These are phyloP conservation scores for Cercopithecus mona DNA, from an alignment of 2,113 vertebrate genomes.

Conservation along the genomic window DNA sequence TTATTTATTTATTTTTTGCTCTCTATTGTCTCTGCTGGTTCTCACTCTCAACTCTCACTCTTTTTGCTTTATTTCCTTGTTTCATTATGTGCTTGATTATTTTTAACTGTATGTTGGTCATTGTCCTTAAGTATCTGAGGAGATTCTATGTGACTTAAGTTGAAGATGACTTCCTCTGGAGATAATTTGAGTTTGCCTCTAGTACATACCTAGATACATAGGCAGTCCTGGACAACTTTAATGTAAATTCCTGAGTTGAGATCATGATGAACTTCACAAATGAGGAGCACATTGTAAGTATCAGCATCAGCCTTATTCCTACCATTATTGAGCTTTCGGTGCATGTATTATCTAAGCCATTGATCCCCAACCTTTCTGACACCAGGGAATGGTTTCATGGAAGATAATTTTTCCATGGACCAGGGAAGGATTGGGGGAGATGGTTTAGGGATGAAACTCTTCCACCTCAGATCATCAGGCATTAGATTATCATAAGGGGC, in stretches of 20 bases:
- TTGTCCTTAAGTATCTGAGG: background rate
- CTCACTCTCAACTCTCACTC: background rate
- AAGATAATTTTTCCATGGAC: too few relatives aligned
- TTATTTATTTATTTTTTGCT: background rate
- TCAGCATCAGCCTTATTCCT: background rate
- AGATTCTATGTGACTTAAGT: background rate
- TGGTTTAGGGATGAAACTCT: too few relatives aligned
- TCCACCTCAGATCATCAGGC: too few relatives aligned
- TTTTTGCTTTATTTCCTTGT: background rate
- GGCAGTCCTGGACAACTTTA: background rate
- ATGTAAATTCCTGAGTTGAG: background rate
- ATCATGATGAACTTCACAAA: background rate
- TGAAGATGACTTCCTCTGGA: background rate
- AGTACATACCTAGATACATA: background rate
- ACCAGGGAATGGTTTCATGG: too few relatives aligned
- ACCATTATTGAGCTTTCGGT: background rate
- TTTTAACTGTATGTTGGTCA: background rate
- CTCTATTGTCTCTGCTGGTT: background rate
- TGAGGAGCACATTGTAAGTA: background rate
- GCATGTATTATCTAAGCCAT: background rate
- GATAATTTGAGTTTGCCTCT: background rate
- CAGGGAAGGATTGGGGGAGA: too few relatives aligned
- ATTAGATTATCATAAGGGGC: too few relatives aligned
- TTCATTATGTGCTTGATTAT: background rate
- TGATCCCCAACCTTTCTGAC: too few relatives aligned